A percentile compares a stretch with the other conserved stretches of the same genome.
These are phyloP conservation scores for Aurelia sp. DNA, from an alignment of 30 jellyfish, hydroid and myxozoan species.

Conservation along the genomic window DNA sequence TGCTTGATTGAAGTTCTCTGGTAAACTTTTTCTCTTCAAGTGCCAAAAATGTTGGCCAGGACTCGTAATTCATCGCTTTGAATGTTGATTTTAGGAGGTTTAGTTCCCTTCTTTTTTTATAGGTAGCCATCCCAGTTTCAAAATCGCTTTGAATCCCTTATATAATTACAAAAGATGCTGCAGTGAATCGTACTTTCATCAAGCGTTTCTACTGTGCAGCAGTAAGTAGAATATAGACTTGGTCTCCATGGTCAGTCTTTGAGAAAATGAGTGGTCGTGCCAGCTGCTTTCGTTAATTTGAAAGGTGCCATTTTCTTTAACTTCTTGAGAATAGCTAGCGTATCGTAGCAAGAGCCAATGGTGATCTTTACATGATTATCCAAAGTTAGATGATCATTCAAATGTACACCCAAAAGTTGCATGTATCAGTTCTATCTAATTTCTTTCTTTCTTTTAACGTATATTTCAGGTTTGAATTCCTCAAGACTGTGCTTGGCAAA, in stretches of 20 bases:
- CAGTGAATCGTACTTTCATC: slow-evolving; percentile 48
- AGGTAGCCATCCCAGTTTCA: neutral
- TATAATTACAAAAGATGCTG: slow-evolving; percentile 48
- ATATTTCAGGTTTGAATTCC: slow-evolving; percentile 1
- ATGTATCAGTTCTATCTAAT: slow-evolving; percentile 50
- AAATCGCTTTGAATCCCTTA: slow-evolving; percentile 26
- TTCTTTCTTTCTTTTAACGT: slow-evolving; percentile 29
- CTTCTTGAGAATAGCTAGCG: neutral
- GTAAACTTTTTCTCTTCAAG: slow-evolving; percentile 41
- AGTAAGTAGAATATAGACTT: slow-evolving; percentile 22
- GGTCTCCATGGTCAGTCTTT: slow-evolving; percentile 60
- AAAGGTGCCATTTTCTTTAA: slow-evolving; percentile 60
- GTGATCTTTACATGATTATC: slow-evolving; percentile 41
- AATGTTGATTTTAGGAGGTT: slow-evolving; percentile 35
- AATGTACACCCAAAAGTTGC: slow-evolving; percentile 54
- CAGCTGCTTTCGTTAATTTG: slow-evolving; percentile 39
- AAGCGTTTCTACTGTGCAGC: slow-evolving; percentile 31
- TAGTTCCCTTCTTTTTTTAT: slow-evolving; percentile 25
- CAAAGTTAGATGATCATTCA: slow-evolving; percentile 61
- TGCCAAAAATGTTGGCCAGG: slow-evolving; percentile 53
- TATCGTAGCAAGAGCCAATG: slow-evolving; percentile 60
- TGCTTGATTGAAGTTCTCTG: slow-evolving; percentile 60
- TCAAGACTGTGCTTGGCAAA: slow-evolving; percentile 8
- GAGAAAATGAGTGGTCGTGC: slow-evolving; percentile 66
- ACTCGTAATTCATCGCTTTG: slow-evolving; percentile 42